Percentiles rank a stretch among this genome's conserved stretches.
Conservation (phyloP, 2,888 invertebrate species). For the Tinea pellionella region DNA sequence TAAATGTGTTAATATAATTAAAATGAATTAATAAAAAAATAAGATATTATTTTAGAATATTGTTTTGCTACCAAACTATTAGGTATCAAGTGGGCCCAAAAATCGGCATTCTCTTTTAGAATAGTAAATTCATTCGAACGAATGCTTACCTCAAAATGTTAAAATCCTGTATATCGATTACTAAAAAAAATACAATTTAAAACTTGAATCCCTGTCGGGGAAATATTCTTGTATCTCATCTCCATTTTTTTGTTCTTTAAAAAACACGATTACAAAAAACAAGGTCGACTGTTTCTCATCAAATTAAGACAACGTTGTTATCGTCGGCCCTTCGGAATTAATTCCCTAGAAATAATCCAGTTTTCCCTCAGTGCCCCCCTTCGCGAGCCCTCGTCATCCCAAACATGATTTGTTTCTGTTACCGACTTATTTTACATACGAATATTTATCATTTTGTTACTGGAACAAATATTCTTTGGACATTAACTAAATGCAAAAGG, state of each 20-base stretch:
- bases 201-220: background rate
- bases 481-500: too few species aligned
- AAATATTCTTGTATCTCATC: background rate
- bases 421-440: background rate
- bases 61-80: too few species aligned
- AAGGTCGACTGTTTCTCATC: conserved; percentile 15
- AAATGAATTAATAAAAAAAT: too few species aligned
- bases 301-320: conserved; percentile 18
- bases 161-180: too few species aligned
- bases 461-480: too few species aligned
- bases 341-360: conserved; percentile 18
- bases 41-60: too few species aligned
- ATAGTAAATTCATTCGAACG: too few species aligned
- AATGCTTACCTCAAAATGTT: too few species aligned
- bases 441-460: too few species aligned
- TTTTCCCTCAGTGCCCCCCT: conserved; percentile 11
- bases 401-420: background rate
- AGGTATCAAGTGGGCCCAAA: too few species aligned
- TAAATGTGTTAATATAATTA: too few species aligned
- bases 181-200: background rate
- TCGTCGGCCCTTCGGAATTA: conserved; percentile 18
- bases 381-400: background rate
- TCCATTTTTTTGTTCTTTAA: background rate
- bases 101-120: too few species aligned
- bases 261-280: background rate